Evolutionary conservation across 1,140 invertebrate genomes (phyloP).

Genomic region (Penaeus japonicus): DNA sequence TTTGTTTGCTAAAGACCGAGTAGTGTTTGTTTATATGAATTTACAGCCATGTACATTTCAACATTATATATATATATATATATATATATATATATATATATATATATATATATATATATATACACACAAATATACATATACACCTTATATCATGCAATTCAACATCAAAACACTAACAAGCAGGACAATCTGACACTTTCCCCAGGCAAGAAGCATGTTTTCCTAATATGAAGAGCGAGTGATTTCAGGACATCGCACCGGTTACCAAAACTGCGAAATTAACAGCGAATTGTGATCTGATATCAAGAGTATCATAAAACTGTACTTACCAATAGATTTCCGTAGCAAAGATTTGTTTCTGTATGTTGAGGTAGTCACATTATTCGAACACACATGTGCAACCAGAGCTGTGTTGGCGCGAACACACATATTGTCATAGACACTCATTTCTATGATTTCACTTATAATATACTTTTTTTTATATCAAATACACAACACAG

Average conservation of each 20-base stretch:
- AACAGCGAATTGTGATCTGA: too few species aligned
- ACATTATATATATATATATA: not conserved
- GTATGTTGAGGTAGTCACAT: constrained; percentile 27
- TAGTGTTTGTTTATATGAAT: too few species aligned
- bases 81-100: not conserved
- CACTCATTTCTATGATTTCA: constrained; percentile 34
- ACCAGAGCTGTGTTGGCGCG: not conserved
- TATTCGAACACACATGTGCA: not conserved
- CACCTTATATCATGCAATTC: too few species aligned
- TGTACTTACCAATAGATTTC: constrained; percentile 33
- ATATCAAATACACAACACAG: constrained; percentile 33
- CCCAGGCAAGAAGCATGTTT: too few species aligned
- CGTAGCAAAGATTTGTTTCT: constrained; percentile 18
- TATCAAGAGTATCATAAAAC: too few species aligned
- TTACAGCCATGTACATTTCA: too few species aligned
- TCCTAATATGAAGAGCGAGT: too few species aligned
- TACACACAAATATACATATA: not conserved
- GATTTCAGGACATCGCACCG: too few species aligned
- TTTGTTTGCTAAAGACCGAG: too few species aligned
- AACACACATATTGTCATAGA: constrained; percentile 37
- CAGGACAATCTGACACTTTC: not conserved
- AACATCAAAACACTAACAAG: not conserved
- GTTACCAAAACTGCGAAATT: too few species aligned
- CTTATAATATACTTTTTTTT: constrained; percentile 16
- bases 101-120: not conserved